phyloP scores from a whole-genome alignment of 2,888 invertebrate genomes.

The Arrhopalites spinosus region DNA sequence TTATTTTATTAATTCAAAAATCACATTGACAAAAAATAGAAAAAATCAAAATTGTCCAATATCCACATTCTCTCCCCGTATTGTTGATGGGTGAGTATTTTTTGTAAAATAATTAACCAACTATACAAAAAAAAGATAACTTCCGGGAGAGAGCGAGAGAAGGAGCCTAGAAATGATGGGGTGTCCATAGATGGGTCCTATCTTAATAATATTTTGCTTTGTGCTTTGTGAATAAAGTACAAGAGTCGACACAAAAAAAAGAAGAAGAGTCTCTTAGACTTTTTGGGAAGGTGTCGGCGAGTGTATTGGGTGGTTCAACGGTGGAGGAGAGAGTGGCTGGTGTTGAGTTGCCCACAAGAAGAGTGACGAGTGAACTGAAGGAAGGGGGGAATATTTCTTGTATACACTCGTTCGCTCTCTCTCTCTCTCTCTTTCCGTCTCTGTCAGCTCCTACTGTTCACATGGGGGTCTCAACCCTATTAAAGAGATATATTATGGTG shows the following conservation, averaged over 20 bases:
- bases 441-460: constrained; percentile 4
- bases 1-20: neutral
- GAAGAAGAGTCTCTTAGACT: neutral
- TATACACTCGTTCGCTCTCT: neutral
- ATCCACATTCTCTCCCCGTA: too few species aligned
- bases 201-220: neutral
- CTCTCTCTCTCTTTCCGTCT: neutral
- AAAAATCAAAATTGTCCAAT: too few species aligned
- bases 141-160: constrained; percentile 11
- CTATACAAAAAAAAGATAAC: too few species aligned
- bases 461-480: constrained; percentile 22
- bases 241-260: neutral
- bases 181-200: neutral
- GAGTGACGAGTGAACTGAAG: neutral
- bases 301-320: neutral
- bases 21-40: neutral
- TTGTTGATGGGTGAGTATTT: too few species aligned
- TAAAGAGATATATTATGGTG: neutral
- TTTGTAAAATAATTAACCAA: too few species aligned
- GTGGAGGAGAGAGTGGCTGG: neutral
- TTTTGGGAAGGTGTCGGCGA: neutral
- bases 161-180: too few species aligned
- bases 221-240: neutral
- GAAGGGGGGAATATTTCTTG: constrained; percentile 16
- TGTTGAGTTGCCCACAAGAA: too few species aligned